Conservation (phyloP, 1,140 invertebrate genomes). For the Diachasma alloeum region DNA sequence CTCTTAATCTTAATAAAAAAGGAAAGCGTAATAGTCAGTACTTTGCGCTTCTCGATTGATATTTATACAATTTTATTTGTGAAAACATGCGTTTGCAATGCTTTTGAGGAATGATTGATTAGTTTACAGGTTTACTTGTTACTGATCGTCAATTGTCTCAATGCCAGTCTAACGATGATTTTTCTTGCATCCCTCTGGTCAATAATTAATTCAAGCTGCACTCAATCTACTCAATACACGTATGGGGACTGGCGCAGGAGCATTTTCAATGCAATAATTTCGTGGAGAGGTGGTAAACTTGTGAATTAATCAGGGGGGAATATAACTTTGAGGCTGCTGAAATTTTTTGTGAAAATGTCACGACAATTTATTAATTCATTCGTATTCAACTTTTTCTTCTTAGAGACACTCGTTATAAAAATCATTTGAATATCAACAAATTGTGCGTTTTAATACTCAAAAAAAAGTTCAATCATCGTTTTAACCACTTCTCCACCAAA, state of each 20-base stretch:
- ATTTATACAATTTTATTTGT: not conserved
- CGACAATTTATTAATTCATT: no score
- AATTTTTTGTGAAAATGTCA: no score
- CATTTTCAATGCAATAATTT: no score
- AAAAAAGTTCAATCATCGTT: no score
- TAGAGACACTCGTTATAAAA: no score
- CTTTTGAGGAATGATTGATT: not conserved
- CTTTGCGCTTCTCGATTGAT: constrained; percentile 4
- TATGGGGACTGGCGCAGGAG: not conserved
- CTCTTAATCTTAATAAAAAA: not conserved
- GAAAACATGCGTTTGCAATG: not conserved
- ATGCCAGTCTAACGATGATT: not conserved
- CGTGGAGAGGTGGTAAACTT: no score
- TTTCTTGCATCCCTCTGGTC: not conserved
- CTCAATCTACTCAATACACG: not conserved
- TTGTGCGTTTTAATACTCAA: no score
- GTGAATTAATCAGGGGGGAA: no score
- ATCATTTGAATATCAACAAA: no score
- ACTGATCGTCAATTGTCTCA: not conserved
- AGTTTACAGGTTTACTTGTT: not conserved
- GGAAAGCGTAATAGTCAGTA: constrained; percentile 10
- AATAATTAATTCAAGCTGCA: not conserved
- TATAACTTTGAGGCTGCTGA: no score
- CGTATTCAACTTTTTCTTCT: no score
- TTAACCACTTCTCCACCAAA: no score